Evolutionary conservation across 2,797 vertebrate genomes (phyloP), one percentile per base, ranked within the genome.

Genomic region (Clarias pachynema): DNA sequence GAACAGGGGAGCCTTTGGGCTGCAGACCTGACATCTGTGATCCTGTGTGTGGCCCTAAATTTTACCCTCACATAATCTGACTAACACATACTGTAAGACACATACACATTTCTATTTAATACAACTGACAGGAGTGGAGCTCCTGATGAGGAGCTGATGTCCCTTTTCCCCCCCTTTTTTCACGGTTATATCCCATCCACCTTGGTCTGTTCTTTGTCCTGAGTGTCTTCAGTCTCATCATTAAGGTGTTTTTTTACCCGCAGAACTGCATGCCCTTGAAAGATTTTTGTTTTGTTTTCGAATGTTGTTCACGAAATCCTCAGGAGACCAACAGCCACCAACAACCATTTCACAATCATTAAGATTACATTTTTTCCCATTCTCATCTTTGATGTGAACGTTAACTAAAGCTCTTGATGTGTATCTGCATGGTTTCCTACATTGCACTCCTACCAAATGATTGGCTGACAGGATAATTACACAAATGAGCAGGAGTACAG

Each of bases 1-100:
- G 93, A 85, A 89, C 91, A 91, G 92, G 92, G 89, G 72, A 92
- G 93, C 89, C 92, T 92, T 91, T 91, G 89, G 91, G 89, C 66
- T 79, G 44, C 84, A 83, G 62, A 79, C 49, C 81, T 86, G 73
- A 70, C 86, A 87, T 85, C 80, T 87, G 79, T 82, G 83, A 82
- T 84, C 62, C 53, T 79, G 83, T 68, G 53, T 62, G n/a, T 60
- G 37, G 63, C 70, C 82, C 53, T 75, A 65, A 77, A 68, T 29
- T 34, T 75, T 37, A 69, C 60, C 68, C 56, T 75, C 18, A 49
- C 75, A 66, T 40, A 82, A 77, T 44, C 65, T 44, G 57, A 49
- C 34, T 65, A 24, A n/a, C 49, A 49, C 44, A 49, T 12, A n/a
- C n/a, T n/a, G n/a, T n/a, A 49, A 69, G 8, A 63, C 37, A 72